A percentile compares a stretch with the other conserved stretches of the same genome.
phyloP scores from a whole-genome alignment of 2,797 vertebrate species.

The Phoeniculus purpureus region DNA sequence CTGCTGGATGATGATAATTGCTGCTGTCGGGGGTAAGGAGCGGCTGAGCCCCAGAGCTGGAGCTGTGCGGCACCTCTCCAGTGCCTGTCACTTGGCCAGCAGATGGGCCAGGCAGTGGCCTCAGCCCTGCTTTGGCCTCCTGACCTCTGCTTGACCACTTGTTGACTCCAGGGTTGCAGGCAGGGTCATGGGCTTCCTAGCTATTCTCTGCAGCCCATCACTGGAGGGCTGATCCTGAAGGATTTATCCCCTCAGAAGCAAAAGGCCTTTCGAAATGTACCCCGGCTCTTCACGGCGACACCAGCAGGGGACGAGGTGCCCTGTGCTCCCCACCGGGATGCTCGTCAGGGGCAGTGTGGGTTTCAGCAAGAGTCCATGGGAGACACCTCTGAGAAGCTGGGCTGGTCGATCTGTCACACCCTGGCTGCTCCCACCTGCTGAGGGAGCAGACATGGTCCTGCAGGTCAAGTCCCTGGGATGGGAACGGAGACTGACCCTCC shows the following conservation, averaged over 20 bases:
- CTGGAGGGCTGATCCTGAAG: slow-evolving; percentile 61
- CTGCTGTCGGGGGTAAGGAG: slow-evolving; percentile 91
- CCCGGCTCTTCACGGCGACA: slow-evolving; percentile 18
- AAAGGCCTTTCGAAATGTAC: slow-evolving; percentile 39
- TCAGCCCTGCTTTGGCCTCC: slow-evolving; percentile 61
- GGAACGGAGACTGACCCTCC: not conserved
- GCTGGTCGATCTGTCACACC: slow-evolving; percentile 42
- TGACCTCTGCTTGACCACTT: slow-evolving; percentile 74
- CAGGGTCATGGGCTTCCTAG: slow-evolving; percentile 37
- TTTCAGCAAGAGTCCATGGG: slow-evolving; percentile 36
- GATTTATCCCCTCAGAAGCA: slow-evolving; percentile 71
- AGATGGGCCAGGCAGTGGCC: slow-evolving; percentile 65
- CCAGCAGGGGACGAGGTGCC: slow-evolving; percentile 46
- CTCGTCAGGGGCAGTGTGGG: slow-evolving; percentile 60
- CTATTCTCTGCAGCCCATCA: slow-evolving; percentile 35
- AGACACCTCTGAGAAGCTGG: slow-evolving; percentile 42
- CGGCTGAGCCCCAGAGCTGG: slow-evolving; percentile 70
- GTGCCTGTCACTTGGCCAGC: slow-evolving; percentile 49
- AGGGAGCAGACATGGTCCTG: slow-evolving; percentile 2
- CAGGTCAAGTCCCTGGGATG: not conserved
- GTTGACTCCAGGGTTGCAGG: slow-evolving; percentile 67
- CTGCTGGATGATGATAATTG: slow-evolving; percentile 97
- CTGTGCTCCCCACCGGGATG: slow-evolving; percentile 53
- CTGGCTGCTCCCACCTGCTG: not conserved
- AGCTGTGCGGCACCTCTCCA: slow-evolving; percentile 77